These are phyloP conservation scores for Arctopsyche grandis DNA, from an alignment of 1,140 invertebrate species.

Conservation along the genomic window DNA sequence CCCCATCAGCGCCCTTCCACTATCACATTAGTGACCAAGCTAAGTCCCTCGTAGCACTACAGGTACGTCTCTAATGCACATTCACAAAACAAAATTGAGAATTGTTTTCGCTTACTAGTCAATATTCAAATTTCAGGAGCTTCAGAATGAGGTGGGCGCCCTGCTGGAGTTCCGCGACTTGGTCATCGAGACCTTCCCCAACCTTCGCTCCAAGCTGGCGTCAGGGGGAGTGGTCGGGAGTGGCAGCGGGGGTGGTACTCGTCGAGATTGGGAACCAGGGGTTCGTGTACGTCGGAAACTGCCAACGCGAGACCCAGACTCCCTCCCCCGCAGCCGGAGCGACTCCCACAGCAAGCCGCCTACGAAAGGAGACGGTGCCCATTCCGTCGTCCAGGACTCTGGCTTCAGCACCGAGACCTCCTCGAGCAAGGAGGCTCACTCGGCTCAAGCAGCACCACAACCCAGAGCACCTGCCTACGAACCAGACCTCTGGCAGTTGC, in stretches of 20 bases:
- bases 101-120: no score
- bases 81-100: neutral
- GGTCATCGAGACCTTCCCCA: slow-evolving; percentile 91
- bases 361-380: slow-evolving; percentile 65
- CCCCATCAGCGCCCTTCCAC: slow-evolving; percentile 73
- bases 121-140: slow-evolving; percentile 68
- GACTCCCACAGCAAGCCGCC: slow-evolving; percentile 71
- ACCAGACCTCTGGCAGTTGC: slow-evolving; percentile 84
- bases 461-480: slow-evolving; percentile 66
- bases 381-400: slow-evolving; percentile 81
- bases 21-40: slow-evolving; percentile 85
- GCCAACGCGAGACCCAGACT: slow-evolving; percentile 69
- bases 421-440: slow-evolving; percentile 79
- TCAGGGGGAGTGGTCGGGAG: slow-evolving; percentile 59
- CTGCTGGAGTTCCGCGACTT: slow-evolving; percentile 88
- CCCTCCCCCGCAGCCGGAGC: slow-evolving; percentile 71
- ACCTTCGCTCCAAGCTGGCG: slow-evolving; percentile 83
- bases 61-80: slow-evolving; percentile 57
- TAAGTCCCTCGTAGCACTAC: slow-evolving; percentile 80
- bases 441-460: slow-evolving; percentile 65
- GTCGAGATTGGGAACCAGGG: slow-evolving; percentile 79
- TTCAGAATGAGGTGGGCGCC: slow-evolving; percentile 91
- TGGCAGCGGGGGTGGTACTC: slow-evolving; percentile 60
- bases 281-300: slow-evolving; percentile 79
- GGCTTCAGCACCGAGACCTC: slow-evolving; percentile 86